Evolutionary conservation across 2,113 vertebrate genomes (phyloP), one percentile per base, ranked within the genome.

Genomic region (Mustelus asterias): DNA sequence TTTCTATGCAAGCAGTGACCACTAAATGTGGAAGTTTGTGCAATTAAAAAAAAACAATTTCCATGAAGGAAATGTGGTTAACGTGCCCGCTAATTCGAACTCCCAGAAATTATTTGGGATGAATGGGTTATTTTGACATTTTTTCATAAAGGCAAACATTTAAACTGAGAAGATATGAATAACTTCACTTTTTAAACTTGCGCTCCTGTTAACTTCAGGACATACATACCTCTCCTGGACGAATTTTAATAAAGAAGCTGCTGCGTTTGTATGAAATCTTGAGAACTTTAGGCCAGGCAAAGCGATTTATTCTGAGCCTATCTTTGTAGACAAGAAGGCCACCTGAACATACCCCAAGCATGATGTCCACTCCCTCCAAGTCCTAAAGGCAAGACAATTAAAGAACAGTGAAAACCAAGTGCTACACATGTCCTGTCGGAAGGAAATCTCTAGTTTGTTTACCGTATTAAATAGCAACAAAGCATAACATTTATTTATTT

Each of bases 201-300:
- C 24, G 60, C 41, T 54, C 14, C 95, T 26, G 33, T 18, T 95
- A 72, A 76, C 1, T 16, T 14, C 65, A 78, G 86, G 65, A 69
- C 65, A 44, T 33, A 58, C 3, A 0, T 97, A 99, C 99, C 98
- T 99, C 99, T 18, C 99, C 99, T 0, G 99, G 99, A 0, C 99
- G 98, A 95, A 99, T 99, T 97, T 99, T 99, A 96, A 99, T 99
- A 96, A 99, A 99, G 97, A 99, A 99, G 97, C 98, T 99, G 98
- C 99, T 99, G 96, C 98, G 98, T 96, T 99, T 99, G 97, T 99
- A 99, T 3, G 99, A 99, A 96, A 99, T 99, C 97, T 99, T 99
- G 83, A 99, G 98, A 44, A 99, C 99, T 97, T 99, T 99, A 83
- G 99, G 99, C 99, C 99, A 99, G 2, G 99, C 99, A 96, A 99